Evolutionary conservation across 2,113 vertebrate species (phyloP).

Genomic region (Eulacestoma nigropectus): DNA sequence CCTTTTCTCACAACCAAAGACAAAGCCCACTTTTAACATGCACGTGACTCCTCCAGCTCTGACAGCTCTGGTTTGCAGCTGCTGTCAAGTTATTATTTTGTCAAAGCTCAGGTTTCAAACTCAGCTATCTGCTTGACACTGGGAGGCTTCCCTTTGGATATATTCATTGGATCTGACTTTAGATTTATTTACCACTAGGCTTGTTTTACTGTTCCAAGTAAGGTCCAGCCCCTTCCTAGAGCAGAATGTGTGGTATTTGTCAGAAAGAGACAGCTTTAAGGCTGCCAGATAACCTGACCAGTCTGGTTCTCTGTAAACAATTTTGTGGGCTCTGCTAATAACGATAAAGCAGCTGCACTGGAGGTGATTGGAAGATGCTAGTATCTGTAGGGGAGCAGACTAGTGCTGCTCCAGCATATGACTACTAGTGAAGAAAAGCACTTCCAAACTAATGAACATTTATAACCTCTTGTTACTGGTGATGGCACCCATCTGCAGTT

Average conservation of each 20-base stretch:
- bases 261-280: neutral
- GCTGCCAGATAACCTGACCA: neutral
- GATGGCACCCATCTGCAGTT: neutral
- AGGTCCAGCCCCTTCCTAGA: neutral
- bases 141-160: neutral
- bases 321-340: neutral
- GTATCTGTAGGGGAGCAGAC: neutral
- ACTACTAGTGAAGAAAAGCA: neutral
- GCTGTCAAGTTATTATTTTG: neutral
- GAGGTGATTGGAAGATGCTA: neutral
- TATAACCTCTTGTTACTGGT: neutral
- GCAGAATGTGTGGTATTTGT: neutral
- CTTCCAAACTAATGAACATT: neutral
- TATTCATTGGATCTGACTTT: neutral
- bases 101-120: neutral
- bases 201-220: neutral
- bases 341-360: neutral
- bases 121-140: neutral
- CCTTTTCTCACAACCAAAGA: neutral
- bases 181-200: neutral
- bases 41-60: accelerated
- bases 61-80: neutral
- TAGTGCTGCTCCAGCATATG: neutral
- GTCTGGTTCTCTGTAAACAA: neutral
- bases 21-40: neutral